Evolutionary conservation across 2,797 vertebrate species (phyloP), one percentile per base, ranked within the genome.

Genomic region (Hybognathus amarus): DNA sequence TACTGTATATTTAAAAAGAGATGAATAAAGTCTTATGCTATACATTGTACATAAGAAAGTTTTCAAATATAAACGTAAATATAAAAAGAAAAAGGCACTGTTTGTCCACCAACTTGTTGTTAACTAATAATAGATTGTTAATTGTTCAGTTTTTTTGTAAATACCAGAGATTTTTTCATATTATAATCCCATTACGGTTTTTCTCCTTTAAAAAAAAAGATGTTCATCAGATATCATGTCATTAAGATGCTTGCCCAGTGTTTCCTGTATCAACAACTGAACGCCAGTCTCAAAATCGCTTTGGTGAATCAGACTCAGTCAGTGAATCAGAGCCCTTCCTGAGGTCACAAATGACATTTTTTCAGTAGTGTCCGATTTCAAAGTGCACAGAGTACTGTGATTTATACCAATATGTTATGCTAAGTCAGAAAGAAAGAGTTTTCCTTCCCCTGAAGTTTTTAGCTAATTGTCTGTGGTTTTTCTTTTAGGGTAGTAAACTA

Each of bases 401-500:
- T 24, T 10, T 59, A 24, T 24, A 47, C 45, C 5, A 15, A 47
- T 47, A 45, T 45, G 15, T 45, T 15, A 13, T 45, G 1, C 12
- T 13, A 45, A 15, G 12, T 13, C 45, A 45, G 17, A 45, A 4
- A 12, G 3, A 18, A 67, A 52, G 24, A 12, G 12, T 4, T 70
- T 40, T 20, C 33, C n/a, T 33, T 20, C 20, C 10, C 4, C 54
- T 61, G 18, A 33, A n/a, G 56, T 50, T 47, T 18, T 9, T 15
- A 42, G 17, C 18, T 24, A 15, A 22, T 36, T 15, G 24, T 61
- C 38, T 68, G 18, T 59, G 20, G 33, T 27, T 79, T n/a, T 77
- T 84, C 75, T 40, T 91, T 89, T 85, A 99, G 98, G 97, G 97
- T 88, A 98, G 97, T 86, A 99, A 99, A 88, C 93, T 99, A 84